phyloP scores from a whole-genome alignment of 2,888 invertebrate species.

The Trichopoda pennipes region DNA sequence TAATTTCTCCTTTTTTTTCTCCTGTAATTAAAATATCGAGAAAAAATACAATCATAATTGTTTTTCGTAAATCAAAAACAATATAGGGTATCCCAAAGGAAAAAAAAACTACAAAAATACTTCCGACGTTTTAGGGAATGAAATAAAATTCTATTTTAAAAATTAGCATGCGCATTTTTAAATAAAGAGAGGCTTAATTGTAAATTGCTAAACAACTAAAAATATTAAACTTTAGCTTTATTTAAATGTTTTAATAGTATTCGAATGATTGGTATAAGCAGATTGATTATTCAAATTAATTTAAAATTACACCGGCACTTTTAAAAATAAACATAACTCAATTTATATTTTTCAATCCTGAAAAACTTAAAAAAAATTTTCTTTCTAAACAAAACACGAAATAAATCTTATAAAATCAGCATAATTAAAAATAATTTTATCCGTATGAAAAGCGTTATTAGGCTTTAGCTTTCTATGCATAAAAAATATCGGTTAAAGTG shows the following conservation, averaged over 20 bases:
- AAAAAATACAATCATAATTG: constrained; percentile 54
- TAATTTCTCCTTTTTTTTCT: constrained; percentile 81
- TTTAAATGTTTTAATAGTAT: constrained; percentile 8
- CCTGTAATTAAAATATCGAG: constrained; percentile 76
- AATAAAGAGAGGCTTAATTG: not conserved
- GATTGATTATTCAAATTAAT: too few species aligned
- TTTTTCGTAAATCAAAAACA: constrained; percentile 14
- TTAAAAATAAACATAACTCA: too few species aligned
- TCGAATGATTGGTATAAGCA: not conserved
- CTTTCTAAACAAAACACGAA: too few species aligned
- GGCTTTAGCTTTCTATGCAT: too few species aligned
- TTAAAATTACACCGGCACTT: too few species aligned
- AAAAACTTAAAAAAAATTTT: too few species aligned
- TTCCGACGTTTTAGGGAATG: not conserved
- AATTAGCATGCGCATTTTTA: constrained; percentile 33
- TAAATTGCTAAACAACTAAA: constrained; percentile 9
- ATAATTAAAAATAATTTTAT: too few species aligned
- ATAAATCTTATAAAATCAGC: too few species aligned
- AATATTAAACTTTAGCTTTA: constrained; percentile 15
- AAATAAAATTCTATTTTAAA: constrained; percentile 3
- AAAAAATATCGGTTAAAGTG: too few species aligned
- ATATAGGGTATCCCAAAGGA: not conserved
- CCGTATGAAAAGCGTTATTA: too few species aligned
- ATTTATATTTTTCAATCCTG: too few species aligned
- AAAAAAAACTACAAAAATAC: not conserved